Evolutionary conservation across 2,113 vertebrate genomes (phyloP).

Genomic region (Lophotis ruficrista): DNA sequence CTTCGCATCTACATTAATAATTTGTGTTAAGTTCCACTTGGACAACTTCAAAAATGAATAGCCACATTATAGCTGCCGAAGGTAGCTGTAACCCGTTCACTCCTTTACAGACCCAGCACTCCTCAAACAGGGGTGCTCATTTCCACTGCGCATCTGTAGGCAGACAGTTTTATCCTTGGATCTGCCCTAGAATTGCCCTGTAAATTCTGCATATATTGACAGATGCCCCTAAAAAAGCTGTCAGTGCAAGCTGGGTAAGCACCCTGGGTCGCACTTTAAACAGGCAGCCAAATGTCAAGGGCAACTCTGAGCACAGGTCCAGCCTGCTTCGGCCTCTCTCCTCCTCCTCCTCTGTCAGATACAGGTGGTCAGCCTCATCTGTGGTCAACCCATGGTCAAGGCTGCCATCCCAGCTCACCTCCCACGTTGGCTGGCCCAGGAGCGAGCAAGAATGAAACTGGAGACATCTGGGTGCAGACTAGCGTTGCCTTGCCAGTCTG

Average conservation of each 20-base stretch:
- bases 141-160: not conserved
- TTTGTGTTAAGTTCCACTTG: constrained; percentile 41
- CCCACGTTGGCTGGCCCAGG: not conserved
- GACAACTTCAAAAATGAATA: constrained; percentile 35
- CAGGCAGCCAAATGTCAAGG: not conserved
- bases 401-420: not conserved
- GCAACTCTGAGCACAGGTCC: not conserved
- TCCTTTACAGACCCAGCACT: not conserved
- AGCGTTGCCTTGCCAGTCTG: not conserved
- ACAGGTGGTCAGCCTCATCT: fast-evolving
- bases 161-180: not conserved
- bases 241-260: not conserved
- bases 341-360: not conserved
- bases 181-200: not conserved
- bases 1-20: constrained; percentile 32
- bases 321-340: not conserved
- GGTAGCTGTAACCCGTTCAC: not conserved
- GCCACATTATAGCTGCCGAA: not conserved
- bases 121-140: not conserved
- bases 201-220: not conserved
- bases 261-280: not conserved
- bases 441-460: not conserved
- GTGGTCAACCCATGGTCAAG: not conserved
- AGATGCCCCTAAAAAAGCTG: not conserved
- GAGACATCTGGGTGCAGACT: fast-evolving